Evolutionary conservation across 2,888 invertebrate genomes (phyloP).

Genomic region (Aporophyla lueneburgensis): DNA sequence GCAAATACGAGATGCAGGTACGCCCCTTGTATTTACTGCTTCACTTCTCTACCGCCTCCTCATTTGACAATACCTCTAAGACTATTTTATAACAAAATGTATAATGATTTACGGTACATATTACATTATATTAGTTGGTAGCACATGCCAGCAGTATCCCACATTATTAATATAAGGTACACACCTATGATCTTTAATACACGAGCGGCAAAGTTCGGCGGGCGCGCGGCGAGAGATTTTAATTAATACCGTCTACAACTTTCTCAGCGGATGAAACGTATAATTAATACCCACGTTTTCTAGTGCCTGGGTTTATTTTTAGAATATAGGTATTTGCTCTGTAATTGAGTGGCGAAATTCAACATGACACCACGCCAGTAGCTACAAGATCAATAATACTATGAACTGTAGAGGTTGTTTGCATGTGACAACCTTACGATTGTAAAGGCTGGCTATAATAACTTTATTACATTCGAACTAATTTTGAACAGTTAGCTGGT

Average conservation of each 20-base stretch:
- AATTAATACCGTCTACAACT: slow-evolving; percentile 45
- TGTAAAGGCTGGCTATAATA: no score
- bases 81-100: no score
- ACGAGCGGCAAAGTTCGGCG: slow-evolving; percentile 28
- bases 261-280: slow-evolving; percentile 25
- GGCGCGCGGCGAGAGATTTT: slow-evolving; percentile 38
- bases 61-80: no score
- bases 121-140: not conserved
- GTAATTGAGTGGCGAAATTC: not conserved
- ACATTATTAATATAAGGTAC: slow-evolving; percentile 16
- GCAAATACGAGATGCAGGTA: no score
- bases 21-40: no score
- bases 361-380: not conserved
- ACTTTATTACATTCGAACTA: no score
- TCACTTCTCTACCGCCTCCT: no score
- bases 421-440: no score
- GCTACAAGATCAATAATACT: no score
- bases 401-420: no score
- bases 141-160: not conserved
- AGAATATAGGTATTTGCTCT: not conserved
- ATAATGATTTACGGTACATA: no score
- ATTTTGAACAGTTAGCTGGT: no score
- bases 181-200: slow-evolving; percentile 50
- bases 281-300: slow-evolving; percentile 37
- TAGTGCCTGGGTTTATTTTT: not conserved